Evolutionary conservation across 2,888 invertebrate genomes (phyloP).

Genomic region (Camptogramma bilineatum): DNA sequence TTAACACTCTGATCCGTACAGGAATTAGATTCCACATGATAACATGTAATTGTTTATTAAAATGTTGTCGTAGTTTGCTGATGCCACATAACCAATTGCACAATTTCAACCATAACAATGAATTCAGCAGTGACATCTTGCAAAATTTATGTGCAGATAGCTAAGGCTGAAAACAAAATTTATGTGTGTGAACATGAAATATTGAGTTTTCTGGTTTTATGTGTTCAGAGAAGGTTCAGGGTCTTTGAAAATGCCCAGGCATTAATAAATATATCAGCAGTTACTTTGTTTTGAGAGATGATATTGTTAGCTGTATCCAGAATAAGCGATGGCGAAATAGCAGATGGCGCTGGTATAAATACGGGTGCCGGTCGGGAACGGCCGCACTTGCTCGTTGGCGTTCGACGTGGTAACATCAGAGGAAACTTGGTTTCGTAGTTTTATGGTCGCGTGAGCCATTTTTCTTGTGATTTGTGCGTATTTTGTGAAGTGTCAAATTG

Average conservation of each 20-base stretch:
- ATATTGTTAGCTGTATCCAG: too few relatives aligned
- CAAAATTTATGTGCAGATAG: constrained; percentile 12
- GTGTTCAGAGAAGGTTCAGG: too few relatives aligned
- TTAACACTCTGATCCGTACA: too few relatives aligned
- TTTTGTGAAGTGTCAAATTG: too few relatives aligned
- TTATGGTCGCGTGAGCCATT: too few relatives aligned
- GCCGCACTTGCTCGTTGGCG: too few relatives aligned
- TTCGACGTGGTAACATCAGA: too few relatives aligned
- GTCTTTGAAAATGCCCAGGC: constrained; percentile 1
- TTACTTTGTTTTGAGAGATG: neutral
- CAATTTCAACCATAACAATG: constrained; percentile 11
- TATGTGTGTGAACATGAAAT: constrained; percentile 11
- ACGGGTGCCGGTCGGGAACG: too few relatives aligned
- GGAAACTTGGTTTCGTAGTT: too few relatives aligned
- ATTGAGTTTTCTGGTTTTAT: constrained; percentile 9
- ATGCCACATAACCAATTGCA: neutral
- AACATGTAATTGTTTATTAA: neutral
- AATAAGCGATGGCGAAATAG: too few relatives aligned
- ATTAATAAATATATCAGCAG: neutral
- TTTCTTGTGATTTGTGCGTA: too few relatives aligned
- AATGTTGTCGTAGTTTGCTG: neutral
- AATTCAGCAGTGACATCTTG: constrained; percentile 9
- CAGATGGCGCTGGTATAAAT: too few relatives aligned
- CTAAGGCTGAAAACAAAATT: constrained; percentile 5
- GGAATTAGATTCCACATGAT: constrained; percentile 1